Conservation (phyloP, 2,113 vertebrate species). For the Aphyosemion australe region DNA sequence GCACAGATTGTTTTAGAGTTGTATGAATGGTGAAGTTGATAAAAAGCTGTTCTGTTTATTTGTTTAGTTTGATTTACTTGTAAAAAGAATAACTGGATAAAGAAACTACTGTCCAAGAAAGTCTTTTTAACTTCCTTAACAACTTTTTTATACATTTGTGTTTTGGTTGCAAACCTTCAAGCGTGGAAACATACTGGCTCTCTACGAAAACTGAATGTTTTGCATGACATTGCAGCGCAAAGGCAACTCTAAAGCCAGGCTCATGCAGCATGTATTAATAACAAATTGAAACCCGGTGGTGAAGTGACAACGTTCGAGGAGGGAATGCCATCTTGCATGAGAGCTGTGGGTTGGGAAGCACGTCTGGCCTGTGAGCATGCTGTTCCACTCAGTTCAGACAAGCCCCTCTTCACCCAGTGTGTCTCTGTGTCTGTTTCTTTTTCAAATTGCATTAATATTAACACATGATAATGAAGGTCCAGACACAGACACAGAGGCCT, state of each 20-base stretch:
- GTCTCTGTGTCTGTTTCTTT: slow-evolving; percentile 71
- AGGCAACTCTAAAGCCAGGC: slow-evolving; percentile 14
- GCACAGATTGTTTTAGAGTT: not conserved
- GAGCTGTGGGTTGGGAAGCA: slow-evolving; percentile 38
- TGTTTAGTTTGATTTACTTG: not conserved
- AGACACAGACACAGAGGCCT: slow-evolving; percentile 76
- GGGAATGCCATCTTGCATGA: slow-evolving; percentile 34
- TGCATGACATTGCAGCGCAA: slow-evolving; percentile 9
- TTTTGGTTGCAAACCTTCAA: slow-evolving; percentile 2
- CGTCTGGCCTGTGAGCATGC: slow-evolving; percentile 54
- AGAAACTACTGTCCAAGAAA: too few species aligned
- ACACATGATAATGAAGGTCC: slow-evolving; percentile 87
- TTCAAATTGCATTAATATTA: slow-evolving; percentile 83
- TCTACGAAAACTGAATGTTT: not conserved
- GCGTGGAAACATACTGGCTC: slow-evolving; percentile 6
- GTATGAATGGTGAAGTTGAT: too few species aligned
- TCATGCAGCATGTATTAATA: slow-evolving; percentile 8
- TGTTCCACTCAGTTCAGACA: slow-evolving; percentile 64
- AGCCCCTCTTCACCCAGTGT: slow-evolving; percentile 61
- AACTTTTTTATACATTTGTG: too few species aligned
- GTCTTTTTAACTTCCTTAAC: too few species aligned
- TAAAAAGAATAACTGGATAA: too few species aligned
- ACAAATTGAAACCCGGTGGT: slow-evolving; percentile 34
- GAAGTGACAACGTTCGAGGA: slow-evolving; percentile 44
- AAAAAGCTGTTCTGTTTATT: not conserved